Evolutionary conservation across 2,113 vertebrate species (phyloP).

Genomic region (Lophius piscatorius): DNA sequence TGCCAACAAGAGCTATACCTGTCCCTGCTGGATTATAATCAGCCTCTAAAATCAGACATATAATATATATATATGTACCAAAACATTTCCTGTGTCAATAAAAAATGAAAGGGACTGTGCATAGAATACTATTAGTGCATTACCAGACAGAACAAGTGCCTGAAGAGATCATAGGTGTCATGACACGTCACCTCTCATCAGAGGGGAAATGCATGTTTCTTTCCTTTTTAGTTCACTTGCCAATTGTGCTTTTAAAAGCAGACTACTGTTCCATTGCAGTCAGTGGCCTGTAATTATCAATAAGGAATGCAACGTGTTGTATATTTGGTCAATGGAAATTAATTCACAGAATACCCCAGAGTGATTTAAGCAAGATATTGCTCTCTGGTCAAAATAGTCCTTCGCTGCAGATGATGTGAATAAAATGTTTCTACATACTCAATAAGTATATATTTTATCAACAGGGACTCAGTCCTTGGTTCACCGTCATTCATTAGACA

Average conservation of each 20-base stretch:
- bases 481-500: too few relatives aligned
- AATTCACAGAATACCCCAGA: slow-evolving; percentile 48
- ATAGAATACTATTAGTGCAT: slow-evolving; percentile 9
- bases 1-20: too few relatives aligned
- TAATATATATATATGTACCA: slow-evolving; percentile 10
- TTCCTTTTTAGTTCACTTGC: neutral
- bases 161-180: neutral
- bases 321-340: slow-evolving; percentile 52
- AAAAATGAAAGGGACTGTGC: slow-evolving; percentile 18
- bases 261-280: slow-evolving; percentile 27
- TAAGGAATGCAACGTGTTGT: slow-evolving; percentile 49
- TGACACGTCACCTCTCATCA: slow-evolving; percentile 2
- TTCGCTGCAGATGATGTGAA: slow-evolving; percentile 39
- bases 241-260: slow-evolving; percentile 10
- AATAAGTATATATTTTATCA: slow-evolving; percentile 23
- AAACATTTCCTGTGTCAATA: neutral
- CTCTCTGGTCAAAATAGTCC: slow-evolving; percentile 41
- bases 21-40: too few relatives aligned
- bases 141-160: slow-evolving; percentile 4
- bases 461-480: too few relatives aligned
- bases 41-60: too few relatives aligned
- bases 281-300: slow-evolving; percentile 41
- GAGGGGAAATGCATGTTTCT: slow-evolving; percentile 18
- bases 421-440: slow-evolving; percentile 26
- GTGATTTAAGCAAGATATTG: slow-evolving; percentile 57